These are phyloP conservation scores for Spinibarbus caldwelli DNA, from an alignment of 2,797 vertebrate genomes.

Conservation along the genomic window DNA sequence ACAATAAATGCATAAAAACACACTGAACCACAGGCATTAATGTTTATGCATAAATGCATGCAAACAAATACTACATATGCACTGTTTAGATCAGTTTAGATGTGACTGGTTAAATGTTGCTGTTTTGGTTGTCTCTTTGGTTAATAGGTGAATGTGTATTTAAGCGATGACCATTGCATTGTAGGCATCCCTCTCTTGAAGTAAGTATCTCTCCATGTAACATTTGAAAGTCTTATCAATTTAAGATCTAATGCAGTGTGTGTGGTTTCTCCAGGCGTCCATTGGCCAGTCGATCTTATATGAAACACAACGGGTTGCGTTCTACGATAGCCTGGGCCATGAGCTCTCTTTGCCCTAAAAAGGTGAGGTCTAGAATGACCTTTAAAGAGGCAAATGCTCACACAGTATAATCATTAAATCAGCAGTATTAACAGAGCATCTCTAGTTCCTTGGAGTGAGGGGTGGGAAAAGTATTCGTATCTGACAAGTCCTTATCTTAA, in stretches of 20 bases:
- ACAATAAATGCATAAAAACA: not conserved
- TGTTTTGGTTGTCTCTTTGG: slow-evolving; percentile 41
- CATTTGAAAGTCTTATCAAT: slow-evolving; percentile 4
- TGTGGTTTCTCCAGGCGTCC: slow-evolving; percentile 78
- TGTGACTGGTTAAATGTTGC: not conserved
- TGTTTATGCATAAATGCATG: too few relatives aligned
- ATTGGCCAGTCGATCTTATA: slow-evolving; percentile 86
- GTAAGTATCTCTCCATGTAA: slow-evolving; percentile 66
- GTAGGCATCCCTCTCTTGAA: slow-evolving; percentile 90
- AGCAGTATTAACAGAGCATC: not conserved
- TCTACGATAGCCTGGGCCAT: slow-evolving; percentile 92
- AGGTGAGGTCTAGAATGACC: slow-evolving; percentile 69
- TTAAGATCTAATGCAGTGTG: slow-evolving; percentile 11
- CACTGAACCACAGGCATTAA: not conserved
- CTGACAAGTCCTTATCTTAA: not conserved
- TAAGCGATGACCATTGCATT: slow-evolving; percentile 85
- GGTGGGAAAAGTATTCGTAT: not conserved
- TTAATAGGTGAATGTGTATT: slow-evolving; percentile 84
- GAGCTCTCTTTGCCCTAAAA: slow-evolving; percentile 86
- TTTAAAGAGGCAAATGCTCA: not conserved
- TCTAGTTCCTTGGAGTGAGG: not conserved
- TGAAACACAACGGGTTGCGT: slow-evolving; percentile 85
- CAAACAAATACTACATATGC: not conserved
- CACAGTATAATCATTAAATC: not conserved
- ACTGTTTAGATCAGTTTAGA: not conserved